Conservation (phyloP, 2,797 vertebrate species). For the Leuciscus waleckii region DNA sequence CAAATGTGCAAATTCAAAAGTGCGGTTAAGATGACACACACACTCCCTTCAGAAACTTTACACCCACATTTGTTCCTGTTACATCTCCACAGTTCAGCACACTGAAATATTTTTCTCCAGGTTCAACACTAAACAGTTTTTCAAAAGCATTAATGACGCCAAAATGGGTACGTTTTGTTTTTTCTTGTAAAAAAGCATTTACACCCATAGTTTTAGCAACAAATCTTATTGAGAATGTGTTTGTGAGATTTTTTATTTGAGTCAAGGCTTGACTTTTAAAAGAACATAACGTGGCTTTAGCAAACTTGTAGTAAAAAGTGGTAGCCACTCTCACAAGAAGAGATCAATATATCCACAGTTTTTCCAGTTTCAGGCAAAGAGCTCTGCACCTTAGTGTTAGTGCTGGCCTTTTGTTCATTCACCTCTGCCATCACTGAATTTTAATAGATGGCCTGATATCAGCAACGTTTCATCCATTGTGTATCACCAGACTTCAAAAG, state of each 20-base stretch:
- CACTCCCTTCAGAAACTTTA: neutral
- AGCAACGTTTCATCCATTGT: neutral
- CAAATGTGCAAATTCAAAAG: neutral
- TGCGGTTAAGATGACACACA: neutral
- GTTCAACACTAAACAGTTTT: neutral
- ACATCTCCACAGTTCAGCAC: neutral
- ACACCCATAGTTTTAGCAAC: neutral
- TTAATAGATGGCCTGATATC: neutral
- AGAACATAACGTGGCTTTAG: too few relatives aligned
- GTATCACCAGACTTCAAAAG: neutral
- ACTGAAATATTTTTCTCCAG: neutral
- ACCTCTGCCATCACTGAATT: too few relatives aligned
- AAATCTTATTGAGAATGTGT: neutral
- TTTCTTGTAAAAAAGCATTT: neutral
- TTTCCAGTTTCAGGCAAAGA: too few relatives aligned
- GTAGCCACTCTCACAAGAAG: too few relatives aligned
- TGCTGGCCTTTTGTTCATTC: too few relatives aligned
- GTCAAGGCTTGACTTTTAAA: neutral
- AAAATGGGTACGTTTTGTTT: neutral
- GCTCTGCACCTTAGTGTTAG: too few relatives aligned
- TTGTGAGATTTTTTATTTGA: neutral
- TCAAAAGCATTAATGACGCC: neutral
- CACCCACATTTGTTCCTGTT: slow-evolving; percentile 9
- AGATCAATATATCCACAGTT: too few relatives aligned
- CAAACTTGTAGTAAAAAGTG: too few relatives aligned